phyloP scores from a whole-genome alignment of 2,797 vertebrate genomes.

The Gymnoscopelus microlampas region DNA sequence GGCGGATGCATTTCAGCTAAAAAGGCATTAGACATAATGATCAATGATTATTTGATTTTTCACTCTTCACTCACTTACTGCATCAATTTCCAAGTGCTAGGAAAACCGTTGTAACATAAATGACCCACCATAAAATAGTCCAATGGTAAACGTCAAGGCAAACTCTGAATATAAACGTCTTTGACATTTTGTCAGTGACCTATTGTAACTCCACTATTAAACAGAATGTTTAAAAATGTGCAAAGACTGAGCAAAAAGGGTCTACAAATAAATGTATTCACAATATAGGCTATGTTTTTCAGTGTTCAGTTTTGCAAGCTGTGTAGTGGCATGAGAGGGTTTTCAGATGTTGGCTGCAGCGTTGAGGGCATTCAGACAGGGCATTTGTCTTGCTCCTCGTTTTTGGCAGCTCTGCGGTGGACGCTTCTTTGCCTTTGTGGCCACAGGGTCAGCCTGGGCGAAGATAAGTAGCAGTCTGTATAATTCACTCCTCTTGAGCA shows the following conservation, averaged over 20 bases:
- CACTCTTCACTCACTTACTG: constrained; percentile 4
- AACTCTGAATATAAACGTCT: too few species aligned
- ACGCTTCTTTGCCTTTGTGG: too few species aligned
- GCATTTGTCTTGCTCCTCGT: too few species aligned
- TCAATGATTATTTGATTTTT: constrained; percentile 11
- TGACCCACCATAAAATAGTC: too few species aligned
- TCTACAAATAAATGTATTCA: neutral
- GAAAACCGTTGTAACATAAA: too few species aligned
- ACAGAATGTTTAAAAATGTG: neutral
- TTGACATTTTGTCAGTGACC: too few species aligned
- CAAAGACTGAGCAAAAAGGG: neutral
- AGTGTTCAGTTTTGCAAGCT: neutral
- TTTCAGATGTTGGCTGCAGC: neutral
- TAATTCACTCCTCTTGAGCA: too few species aligned
- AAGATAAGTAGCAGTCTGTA: too few species aligned
- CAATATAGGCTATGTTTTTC: neutral
- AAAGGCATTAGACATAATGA: constrained; percentile 16
- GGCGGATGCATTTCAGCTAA: constrained; percentile 33
- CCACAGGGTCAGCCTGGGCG: too few species aligned
- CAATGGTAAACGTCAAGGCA: too few species aligned
- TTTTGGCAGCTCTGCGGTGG: too few species aligned
- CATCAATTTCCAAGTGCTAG: neutral
- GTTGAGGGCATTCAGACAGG: neutral
- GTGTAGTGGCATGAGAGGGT: neutral
- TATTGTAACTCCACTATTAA: too few species aligned